phyloP scores from a whole-genome alignment of 1,140 invertebrate genomes.

The Lordiphosa mommai region DNA sequence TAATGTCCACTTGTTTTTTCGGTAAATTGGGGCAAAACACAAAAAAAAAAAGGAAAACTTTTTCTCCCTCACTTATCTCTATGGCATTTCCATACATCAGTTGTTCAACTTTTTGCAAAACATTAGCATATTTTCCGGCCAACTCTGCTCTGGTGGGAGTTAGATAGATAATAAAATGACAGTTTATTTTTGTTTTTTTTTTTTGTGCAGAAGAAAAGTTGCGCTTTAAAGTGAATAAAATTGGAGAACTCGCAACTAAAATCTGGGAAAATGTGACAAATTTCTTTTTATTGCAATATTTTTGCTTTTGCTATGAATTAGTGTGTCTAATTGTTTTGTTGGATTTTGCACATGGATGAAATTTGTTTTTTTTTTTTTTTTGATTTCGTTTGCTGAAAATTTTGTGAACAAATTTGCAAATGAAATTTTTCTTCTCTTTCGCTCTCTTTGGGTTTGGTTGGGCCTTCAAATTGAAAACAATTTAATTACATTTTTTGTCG shows the following conservation, averaged over 20 bases:
- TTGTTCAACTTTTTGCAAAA: slow-evolving; percentile 20
- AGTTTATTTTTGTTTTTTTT: background rate
- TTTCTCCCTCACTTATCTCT: slow-evolving; percentile 3
- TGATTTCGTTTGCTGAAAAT: slow-evolving; percentile 17
- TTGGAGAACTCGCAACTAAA: slow-evolving; percentile 29
- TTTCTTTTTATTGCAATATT: slow-evolving; percentile 26
- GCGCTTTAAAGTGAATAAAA: too few relatives aligned
- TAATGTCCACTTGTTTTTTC: too few relatives aligned
- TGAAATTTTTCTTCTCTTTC: slow-evolving; percentile 76
- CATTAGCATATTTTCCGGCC: slow-evolving; percentile 39
- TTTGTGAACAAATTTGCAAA: slow-evolving; percentile 49
- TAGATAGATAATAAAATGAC: slow-evolving; percentile 1
- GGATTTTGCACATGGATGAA: slow-evolving; percentile 25
- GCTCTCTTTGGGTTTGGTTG: slow-evolving; percentile 67
- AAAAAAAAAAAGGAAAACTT: slow-evolving; percentile 11
- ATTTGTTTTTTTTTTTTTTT: slow-evolving; percentile 36
- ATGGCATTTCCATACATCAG: slow-evolving; percentile 20
- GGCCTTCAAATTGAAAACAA: slow-evolving; percentile 46
- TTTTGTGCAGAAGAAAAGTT: slow-evolving; percentile 19
- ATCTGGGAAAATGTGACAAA: slow-evolving; percentile 39
- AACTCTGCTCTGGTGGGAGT: background rate
- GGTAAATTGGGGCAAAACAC: too few relatives aligned
- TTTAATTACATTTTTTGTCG: slow-evolving; percentile 50
- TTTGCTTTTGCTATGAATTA: slow-evolving; percentile 45
- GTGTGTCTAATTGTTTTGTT: slow-evolving; percentile 55